Evolutionary conservation across 2,797 vertebrate genomes (phyloP), one percentile per base, ranked within the genome.

Genomic region (Helicolenus hilgendorfi): DNA sequence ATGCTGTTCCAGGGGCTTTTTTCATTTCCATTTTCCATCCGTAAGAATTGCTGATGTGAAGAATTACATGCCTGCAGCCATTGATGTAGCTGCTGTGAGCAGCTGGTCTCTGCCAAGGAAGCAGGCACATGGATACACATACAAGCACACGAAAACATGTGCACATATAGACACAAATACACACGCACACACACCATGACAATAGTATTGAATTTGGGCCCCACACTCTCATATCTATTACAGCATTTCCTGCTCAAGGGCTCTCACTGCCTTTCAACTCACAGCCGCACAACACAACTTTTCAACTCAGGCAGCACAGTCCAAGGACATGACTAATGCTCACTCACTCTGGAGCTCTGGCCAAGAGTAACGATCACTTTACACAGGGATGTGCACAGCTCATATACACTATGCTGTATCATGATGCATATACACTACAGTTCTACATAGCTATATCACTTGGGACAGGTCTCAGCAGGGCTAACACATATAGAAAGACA

Each of bases 21-120:
- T 72, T 72, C 63, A 71, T 84, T 82, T 86, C 15, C 60, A 79
- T 85, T 90, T 91, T 58, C 67, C 67, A 79, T 72, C 72, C 22
- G 22, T 81, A 69, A 68, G 74, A 88, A 81, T 53, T 86, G 86
- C 92, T 93, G 89, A 93, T 85, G 72, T 90, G 84, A 87, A 86
- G 65, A 83, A 92, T 81, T 70, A 79, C 72, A 70, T 64, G 85
- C 84, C 87, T 68, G 24, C 68, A 72, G 86, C 69, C 38, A 77
- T 4, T 67, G 81, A 70, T 84, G 82, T 73, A 36, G 49, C 84
- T 68, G 67, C 72, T 75, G 70, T 79, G 79, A 93, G 83, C 86
- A 86, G 73, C 86, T 91, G 85, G 68, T 84, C 72, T 89, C 31
- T 80, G 74, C 72, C 72, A 77, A 55, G 77, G 58, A 73, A 75